Conservation (phyloP, 37 sponge, comb jelly and placozoan species). For the Spongia lamella region DNA sequence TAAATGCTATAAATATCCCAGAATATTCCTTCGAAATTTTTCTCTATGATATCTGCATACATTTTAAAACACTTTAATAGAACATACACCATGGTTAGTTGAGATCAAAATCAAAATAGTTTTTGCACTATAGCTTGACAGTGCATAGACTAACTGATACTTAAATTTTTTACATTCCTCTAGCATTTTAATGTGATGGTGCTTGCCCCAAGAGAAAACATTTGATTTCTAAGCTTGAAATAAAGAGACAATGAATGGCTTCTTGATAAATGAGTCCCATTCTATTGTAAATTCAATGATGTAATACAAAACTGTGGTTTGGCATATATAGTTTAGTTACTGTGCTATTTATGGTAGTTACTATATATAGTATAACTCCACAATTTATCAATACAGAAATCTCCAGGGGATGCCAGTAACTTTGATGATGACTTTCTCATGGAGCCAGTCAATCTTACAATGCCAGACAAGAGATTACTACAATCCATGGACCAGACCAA, state of each 20-base stretch:
- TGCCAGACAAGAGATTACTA: slow-evolving; percentile 61
- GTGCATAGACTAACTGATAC: no score
- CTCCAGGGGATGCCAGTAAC: slow-evolving; percentile 65
- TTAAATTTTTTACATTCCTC: no score
- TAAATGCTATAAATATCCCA: no score
- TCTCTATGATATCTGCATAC: no score
- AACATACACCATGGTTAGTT: neutral
- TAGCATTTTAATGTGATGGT: no score
- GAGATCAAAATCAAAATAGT: no score
- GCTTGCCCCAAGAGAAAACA: no score
- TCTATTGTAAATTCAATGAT: no score
- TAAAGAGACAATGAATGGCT: no score
- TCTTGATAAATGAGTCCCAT: neutral
- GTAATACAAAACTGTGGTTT: neutral
- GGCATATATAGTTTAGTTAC: neutral
- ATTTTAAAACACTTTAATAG: neutral
- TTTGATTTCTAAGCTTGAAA: no score
- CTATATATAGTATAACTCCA: neutral
- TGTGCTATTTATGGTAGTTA: neutral
- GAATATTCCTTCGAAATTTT: no score
- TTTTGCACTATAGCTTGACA: no score
- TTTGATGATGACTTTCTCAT: slow-evolving; percentile 95
- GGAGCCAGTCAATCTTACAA: slow-evolving; percentile 78
- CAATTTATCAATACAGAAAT: slow-evolving; percentile 40
- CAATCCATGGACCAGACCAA: slow-evolving; percentile 76